Evolutionary conservation across 1,140 invertebrate species (phyloP).

Genomic region (Venturia canescens): DNA sequence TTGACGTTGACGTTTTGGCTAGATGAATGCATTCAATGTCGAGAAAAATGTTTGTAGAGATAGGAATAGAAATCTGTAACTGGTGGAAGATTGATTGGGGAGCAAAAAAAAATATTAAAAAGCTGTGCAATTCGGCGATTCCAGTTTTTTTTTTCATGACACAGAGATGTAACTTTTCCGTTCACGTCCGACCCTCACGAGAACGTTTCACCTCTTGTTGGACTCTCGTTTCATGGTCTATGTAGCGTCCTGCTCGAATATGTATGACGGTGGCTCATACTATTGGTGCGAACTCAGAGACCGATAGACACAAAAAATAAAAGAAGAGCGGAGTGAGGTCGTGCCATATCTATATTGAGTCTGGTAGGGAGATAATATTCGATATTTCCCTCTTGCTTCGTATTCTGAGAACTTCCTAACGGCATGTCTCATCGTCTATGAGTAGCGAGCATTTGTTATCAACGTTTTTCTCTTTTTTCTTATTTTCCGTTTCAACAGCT

Average conservation of each 20-base stretch:
- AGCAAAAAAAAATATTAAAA: background rate
- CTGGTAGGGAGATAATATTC: slow-evolving; percentile 5
- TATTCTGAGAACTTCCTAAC: background rate
- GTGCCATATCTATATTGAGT: slow-evolving; percentile 35
- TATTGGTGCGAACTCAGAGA: background rate
- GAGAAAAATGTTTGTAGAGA: background rate
- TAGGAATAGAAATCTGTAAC: background rate
- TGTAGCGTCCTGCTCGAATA: slow-evolving; percentile 36
- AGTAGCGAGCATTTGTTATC: slow-evolving; percentile 12
- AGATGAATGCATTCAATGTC: background rate
- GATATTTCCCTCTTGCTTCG: slow-evolving; percentile 1
- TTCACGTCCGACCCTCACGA: slow-evolving; percentile 11
- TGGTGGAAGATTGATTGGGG: background rate
- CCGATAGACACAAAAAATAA: background rate
- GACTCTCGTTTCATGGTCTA: background rate
- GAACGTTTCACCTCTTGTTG: background rate
- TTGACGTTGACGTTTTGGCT: no score
- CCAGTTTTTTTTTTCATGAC: background rate
- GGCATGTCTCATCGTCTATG: slow-evolving; percentile 1
- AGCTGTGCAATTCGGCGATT: background rate
- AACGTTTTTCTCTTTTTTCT: background rate
- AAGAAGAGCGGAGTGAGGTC: background rate
- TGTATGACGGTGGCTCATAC: slow-evolving; percentile 33
- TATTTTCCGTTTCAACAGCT: background rate
- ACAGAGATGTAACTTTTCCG: slow-evolving; percentile 19